phyloP scores from a whole-genome alignment of 2,888 invertebrate genomes.

The Drosophila niveifrons region DNA sequence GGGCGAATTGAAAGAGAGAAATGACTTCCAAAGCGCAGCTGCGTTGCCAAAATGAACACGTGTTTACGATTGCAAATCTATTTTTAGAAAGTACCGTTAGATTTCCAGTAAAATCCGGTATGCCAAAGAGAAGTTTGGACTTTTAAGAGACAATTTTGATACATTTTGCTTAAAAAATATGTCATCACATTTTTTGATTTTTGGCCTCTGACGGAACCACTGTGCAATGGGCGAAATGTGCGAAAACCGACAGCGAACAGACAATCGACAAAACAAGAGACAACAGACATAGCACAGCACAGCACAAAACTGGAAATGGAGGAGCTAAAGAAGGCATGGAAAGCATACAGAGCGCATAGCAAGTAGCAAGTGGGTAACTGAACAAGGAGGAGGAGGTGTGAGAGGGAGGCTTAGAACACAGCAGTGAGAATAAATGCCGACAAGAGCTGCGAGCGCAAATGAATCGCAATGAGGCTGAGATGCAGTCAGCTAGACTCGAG shows the following conservation, averaged over 20 bases:
- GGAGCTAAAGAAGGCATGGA: constrained; percentile 63
- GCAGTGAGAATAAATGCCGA: constrained; percentile 2
- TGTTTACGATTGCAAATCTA: too few species aligned
- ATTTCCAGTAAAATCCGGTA: too few species aligned
- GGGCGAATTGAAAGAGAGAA: too few species aligned
- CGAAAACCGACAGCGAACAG: constrained; percentile 60
- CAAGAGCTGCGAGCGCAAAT: constrained; percentile 14
- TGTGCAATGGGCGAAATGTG: constrained; percentile 76
- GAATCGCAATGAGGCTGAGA: constrained; percentile 37
- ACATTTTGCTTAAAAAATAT: too few species aligned
- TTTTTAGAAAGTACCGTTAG: too few species aligned
- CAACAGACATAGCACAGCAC: constrained; percentile 23
- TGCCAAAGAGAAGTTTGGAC: too few species aligned
- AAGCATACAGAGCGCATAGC: constrained; percentile 32
- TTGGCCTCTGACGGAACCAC: too few species aligned
- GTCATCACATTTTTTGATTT: too few species aligned
- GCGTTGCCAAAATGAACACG: too few species aligned
- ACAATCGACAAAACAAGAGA: constrained; percentile 16
- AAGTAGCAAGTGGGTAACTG: constrained; percentile 30
- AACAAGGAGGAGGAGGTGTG: constrained; percentile 5
- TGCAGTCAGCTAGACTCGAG: constrained; percentile 55
- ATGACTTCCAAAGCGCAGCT: too few species aligned
- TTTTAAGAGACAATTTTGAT: too few species aligned
- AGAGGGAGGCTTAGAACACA: constrained; percentile 12
- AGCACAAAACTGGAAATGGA: constrained; percentile 69